These are phyloP conservation scores for Encarsia formosa DNA, from an alignment of 2,888 invertebrate species.

Conservation along the genomic window DNA sequence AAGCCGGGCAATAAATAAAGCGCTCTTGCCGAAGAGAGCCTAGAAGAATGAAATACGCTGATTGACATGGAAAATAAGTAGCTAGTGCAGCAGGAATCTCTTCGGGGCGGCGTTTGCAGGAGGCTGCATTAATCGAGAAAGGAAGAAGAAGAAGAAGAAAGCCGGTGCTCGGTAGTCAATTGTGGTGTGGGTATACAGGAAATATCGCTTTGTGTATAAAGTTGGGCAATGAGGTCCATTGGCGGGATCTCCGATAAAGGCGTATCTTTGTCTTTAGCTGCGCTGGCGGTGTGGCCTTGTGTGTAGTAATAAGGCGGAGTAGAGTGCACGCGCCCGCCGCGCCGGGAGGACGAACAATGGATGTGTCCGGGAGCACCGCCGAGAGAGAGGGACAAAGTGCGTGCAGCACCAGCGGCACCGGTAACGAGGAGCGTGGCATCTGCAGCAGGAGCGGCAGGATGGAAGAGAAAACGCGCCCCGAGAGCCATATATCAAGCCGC, in stretches of 20 bases:
- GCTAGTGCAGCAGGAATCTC: no score
- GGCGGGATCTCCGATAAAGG: background rate
- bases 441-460: conserved; percentile 21
- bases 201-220: no score
- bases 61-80: conserved; percentile 15
- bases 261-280: background rate
- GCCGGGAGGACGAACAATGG: conserved; percentile 5
- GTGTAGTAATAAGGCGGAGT: background rate
- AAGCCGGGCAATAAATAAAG: no score
- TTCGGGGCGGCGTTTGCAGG: background rate
- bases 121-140: background rate
- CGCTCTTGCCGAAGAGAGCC: no score
- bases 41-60: conserved; percentile 19
- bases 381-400: no score
- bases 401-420: background rate
- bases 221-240: background rate
- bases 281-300: background rate
- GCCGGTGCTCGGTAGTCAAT: no score
- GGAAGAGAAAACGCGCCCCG: conserved; percentile 29
- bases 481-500: conserved; percentile 21
- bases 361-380: no score
- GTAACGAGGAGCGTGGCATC: conserved; percentile 14
- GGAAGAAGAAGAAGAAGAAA: no score
- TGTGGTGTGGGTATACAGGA: no score
- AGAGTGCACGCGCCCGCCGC: background rate